phyloP scores from a whole-genome alignment of 37 sponge, comb jelly and placozoan species.

The Ephydatia muelleri region DNA sequence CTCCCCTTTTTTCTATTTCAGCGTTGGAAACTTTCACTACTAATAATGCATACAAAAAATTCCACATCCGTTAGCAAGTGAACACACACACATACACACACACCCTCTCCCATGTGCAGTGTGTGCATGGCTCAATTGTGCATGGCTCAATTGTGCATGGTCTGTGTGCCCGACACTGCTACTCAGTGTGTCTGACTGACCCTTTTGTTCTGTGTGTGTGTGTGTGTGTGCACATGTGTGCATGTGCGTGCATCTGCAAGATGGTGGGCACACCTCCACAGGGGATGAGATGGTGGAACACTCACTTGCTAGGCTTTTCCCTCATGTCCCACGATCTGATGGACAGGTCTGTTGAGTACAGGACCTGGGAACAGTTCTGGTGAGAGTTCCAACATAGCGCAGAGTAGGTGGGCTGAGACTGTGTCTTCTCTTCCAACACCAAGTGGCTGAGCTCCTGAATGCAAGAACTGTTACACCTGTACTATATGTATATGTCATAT shows the following conservation, averaged over 20 bases:
- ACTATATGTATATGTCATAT: no score
- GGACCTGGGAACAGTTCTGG: conserved; percentile 60
- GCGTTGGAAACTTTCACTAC: no score
- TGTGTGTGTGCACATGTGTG: no score
- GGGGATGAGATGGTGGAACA: no score
- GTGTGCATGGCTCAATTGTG: neutral
- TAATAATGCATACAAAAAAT: no score
- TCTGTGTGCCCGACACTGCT: neutral
- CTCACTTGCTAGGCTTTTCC: conserved; percentile 57
- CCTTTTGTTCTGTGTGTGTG: no score
- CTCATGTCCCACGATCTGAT: conserved; percentile 67
- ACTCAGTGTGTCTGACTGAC: no score
- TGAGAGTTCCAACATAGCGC: conserved; percentile 80
- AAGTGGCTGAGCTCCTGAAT: neutral
- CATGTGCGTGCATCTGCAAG: no score
- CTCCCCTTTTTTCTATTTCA: no score
- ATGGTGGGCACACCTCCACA: no score
- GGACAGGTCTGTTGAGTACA: conserved; percentile 31
- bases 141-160: neutral
- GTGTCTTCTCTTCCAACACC: conserved; percentile 32
- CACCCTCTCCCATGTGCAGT: neutral
- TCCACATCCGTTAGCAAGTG: neutral
- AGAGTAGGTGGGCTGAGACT: conserved; percentile 40
- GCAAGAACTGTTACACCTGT: no score
- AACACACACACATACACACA: neutral